Evolutionary conservation across 2,888 invertebrate species (phyloP), one percentile per base, ranked within the genome.

Genomic region (Sinotaia quadrata): DNA sequence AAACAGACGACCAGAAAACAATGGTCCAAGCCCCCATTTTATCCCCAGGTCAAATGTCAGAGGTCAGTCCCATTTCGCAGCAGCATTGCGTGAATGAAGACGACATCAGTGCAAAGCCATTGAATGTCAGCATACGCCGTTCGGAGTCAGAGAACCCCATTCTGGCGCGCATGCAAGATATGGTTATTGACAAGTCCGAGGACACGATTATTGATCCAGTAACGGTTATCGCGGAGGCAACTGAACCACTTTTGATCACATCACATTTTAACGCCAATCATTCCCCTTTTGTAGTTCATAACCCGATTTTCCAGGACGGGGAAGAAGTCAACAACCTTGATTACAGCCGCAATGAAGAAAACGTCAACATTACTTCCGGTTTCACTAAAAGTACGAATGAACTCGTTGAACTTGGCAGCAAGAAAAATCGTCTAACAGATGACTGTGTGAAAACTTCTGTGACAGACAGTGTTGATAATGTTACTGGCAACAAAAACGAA

Each of bases 1-100:
- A 70, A 63, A 76, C 76, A 31, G 76, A 76, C 47, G 76, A 76
- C 58, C 73, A 76, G 66, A 76, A 76, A 51, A 69, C 66, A 12
- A 56, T 49, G 2, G 67, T 63, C 2, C n/a, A 31, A 29, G n/a
- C 58, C n/a, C 31, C 37, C 27, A 27, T 4, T 2, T 56, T 57
- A 2, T n/a, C 51, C 36, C 36, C 41, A 2, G 44, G 24, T 3
- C 37, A 27, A 29, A 18, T 31, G 21, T 37, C 33, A 5, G 44
- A 37, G 49, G 18, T 15, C 10, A 8, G 18, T 10, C 41, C 41
- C 10, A 41, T 18, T 41, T 41, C 41, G 18, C 56, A 18, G 18
- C 18, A 47, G 56, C 70, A 71, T 60, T 74, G 74, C 68, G 60
- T 49, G 0, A 68, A 73, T 54, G 60, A 68, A 31, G 75, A 71